Conservation (phyloP, 2,797 vertebrate species). For the Scyliorhinus canicula region DNA sequence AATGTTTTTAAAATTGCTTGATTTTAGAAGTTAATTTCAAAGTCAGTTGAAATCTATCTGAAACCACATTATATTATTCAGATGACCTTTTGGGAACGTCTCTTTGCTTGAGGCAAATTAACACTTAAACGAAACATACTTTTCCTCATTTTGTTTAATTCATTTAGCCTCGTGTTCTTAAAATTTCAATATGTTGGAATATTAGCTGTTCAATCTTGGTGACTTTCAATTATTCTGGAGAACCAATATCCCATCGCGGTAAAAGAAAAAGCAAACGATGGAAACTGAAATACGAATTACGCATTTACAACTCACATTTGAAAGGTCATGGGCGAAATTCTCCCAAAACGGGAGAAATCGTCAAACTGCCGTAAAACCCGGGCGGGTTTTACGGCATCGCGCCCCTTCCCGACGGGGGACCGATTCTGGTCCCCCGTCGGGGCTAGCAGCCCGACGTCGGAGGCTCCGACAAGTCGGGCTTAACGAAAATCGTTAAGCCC, state of each 20-base stretch:
- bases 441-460: too few species aligned
- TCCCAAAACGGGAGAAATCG: too few species aligned
- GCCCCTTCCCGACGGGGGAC: too few species aligned
- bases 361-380: too few species aligned
- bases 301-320: too few species aligned
- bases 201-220: neutral
- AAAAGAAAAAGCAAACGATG: neutral
- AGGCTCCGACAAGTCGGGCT: too few species aligned
- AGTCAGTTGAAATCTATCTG: neutral
- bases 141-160: slow-evolving; percentile 2
- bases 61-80: neutral
- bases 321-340: too few species aligned
- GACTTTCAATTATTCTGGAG: slow-evolving; percentile 24
- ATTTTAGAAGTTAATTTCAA: slow-evolving; percentile 32
- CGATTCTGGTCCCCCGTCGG: too few species aligned
- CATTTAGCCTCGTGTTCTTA: neutral
- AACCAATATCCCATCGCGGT: neutral
- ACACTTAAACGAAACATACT: slow-evolving; percentile 10
- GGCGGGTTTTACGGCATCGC: too few species aligned
- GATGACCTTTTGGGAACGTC: neutral
- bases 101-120: slow-evolving; percentile 18
- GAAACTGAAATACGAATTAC: neutral
- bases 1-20: slow-evolving; percentile 8
- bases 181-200: neutral
- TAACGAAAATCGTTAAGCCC: too few species aligned